Evolutionary conservation across 2,797 vertebrate genomes (phyloP).

Genomic region (Numenius phaeopus): DNA sequence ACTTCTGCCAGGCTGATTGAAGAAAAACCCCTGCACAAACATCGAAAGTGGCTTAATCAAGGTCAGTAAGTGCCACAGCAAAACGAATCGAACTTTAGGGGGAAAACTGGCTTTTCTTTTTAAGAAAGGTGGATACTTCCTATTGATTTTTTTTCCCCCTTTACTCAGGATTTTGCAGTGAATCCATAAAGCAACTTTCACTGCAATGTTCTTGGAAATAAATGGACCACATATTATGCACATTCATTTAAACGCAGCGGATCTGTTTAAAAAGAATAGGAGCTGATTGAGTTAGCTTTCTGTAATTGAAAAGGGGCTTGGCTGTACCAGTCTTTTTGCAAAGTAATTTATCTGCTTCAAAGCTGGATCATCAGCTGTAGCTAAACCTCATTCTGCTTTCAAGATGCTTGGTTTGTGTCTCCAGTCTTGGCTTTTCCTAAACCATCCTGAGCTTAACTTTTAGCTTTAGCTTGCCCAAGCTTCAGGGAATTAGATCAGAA

Average conservation of each 20-base stretch:
- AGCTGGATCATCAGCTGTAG: slow-evolving; percentile 52
- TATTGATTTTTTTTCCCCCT: slow-evolving; percentile 4
- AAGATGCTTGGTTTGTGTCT: slow-evolving; percentile 28
- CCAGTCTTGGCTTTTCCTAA: neutral
- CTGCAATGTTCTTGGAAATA: slow-evolving; percentile 50
- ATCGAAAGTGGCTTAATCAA: neutral
- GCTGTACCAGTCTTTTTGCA: slow-evolving; percentile 36
- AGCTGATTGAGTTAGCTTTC: slow-evolving; percentile 68
- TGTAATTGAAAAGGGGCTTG: slow-evolving; percentile 54
- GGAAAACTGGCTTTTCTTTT: slow-evolving; percentile 19
- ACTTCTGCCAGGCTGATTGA: neutral
- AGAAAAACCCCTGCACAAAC: neutral
- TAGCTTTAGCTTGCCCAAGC: neutral
- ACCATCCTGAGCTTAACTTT: neutral
- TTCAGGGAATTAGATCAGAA: neutral
- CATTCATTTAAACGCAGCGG: slow-evolving; percentile 53
- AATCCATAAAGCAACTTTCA: slow-evolving; percentile 33
- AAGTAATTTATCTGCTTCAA: slow-evolving; percentile 56
- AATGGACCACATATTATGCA: slow-evolving; percentile 53
- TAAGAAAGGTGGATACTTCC: slow-evolving; percentile 9
- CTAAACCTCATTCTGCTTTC: slow-evolving; percentile 50
- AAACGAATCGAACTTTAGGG: slow-evolving; percentile 5
- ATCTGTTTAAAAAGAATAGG: slow-evolving; percentile 62
- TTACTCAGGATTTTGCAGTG: slow-evolving; percentile 34
- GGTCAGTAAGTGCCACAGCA: neutral